Base-by-base conservation (phyloP, 2,797 vertebrate species). In the Eutrigla gurnardus region DNA sequence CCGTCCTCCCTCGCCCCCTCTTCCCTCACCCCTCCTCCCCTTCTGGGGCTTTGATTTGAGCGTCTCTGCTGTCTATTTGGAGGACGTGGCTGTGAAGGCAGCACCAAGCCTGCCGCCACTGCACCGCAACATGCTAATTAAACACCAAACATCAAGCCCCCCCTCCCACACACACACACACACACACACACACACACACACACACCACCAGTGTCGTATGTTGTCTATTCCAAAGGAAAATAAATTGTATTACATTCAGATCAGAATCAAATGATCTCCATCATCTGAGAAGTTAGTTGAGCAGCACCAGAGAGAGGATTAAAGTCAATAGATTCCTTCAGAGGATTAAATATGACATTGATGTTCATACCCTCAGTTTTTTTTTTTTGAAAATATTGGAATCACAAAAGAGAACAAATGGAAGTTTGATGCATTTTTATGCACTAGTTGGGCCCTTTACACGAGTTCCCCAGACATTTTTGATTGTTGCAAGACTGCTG, bases 121-220 rank as follows among this genome's bases (percentile, higher is more conserved):
- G 77, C 73, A 74, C 66, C 63, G 54, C 81, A 63, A 71, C 88
- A 77, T 82, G 65, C 74, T 84, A 82, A 89, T 91, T 88, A 90
- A 90, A 91, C 77, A 82, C 86, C 84, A 82, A 75, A 82, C 52
- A 59, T 42, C 54, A 15, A 32, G 3, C 43, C 58, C 47, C 25
- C 42, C n/a, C 25, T 25, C 25, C 25, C 25, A 25, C 25, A 25
- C 25, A 25, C 25, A 25, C 25, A 25, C 25, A 25, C 25, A 25
- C 25, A 25, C 25, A 25, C 25, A 25, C 25, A 25, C 25, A 25
- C 25, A 25, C 25, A 25, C 25, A 25, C 25, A 25, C 25, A 25
- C 25, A 25, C 25, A 35, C 33, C 61, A 66, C 15, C 18, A 39
- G 37, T 53, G 39, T 62, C 32, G 12, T 40, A 13, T 49, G 14